Conservation (phyloP, 2,113 vertebrate species). For the Todiramphus chloris region DNA sequence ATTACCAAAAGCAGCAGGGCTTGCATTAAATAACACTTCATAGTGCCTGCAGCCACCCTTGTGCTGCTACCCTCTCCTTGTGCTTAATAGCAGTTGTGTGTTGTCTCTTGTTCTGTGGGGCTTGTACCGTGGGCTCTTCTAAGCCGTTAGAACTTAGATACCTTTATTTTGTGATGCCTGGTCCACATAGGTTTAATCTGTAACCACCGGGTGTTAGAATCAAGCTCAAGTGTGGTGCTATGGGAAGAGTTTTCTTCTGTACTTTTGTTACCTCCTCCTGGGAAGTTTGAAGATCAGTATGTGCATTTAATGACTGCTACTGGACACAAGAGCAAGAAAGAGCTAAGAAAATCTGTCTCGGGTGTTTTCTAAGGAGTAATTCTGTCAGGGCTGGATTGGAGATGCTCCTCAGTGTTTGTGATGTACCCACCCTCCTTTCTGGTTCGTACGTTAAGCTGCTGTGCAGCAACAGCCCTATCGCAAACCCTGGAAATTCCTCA, state of each 20-base stretch:
- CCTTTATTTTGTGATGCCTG: neutral
- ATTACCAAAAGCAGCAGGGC: neutral
- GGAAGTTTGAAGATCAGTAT: neutral
- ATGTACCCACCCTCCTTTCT: neutral
- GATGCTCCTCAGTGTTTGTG: neutral
- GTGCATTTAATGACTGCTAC: neutral
- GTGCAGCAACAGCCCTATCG: neutral
- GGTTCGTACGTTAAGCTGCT: neutral
- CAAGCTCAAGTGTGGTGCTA: neutral
- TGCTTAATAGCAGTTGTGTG: neutral
- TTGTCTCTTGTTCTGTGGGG: neutral
- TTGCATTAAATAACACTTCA: neutral
- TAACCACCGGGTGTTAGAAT: neutral
- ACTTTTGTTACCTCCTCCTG: neutral
- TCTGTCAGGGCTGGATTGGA: neutral
- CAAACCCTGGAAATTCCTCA: neutral
- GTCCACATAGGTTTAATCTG: neutral
- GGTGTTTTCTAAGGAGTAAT: neutral
- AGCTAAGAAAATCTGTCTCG: neutral
- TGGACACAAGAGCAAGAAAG: slow-evolving; percentile 9
- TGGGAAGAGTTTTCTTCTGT: neutral
- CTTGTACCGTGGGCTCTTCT: neutral
- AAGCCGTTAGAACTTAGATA: neutral
- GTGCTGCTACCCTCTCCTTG: neutral
- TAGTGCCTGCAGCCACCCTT: neutral